Percentiles rank a stretch among this genome's conserved stretches.
Conservation (phyloP, 1,140 invertebrate species). For the Cataglyphis hispanica region DNA sequence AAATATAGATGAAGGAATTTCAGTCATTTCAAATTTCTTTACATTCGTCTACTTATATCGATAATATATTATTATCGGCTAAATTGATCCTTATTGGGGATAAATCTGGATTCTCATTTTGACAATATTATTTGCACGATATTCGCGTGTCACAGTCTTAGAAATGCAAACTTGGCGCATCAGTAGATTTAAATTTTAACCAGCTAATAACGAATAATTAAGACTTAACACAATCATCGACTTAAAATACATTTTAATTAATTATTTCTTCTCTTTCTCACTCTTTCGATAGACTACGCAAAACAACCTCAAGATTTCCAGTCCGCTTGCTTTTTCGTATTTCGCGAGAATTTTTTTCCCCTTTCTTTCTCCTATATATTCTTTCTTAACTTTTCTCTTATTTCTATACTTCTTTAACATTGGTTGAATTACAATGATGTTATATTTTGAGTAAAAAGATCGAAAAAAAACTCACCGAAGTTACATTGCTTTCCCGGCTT, state of each 20-base stretch:
- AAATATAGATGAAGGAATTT: background rate
- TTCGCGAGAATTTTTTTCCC: background rate
- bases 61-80: slow-evolving; percentile 32
- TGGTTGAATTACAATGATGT: slow-evolving; percentile 39
- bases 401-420: slow-evolving; percentile 4
- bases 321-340: background rate
- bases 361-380: slow-evolving; percentile 2
- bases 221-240: slow-evolving; percentile 80
- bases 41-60: slow-evolving; percentile 25
- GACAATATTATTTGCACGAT: background rate
- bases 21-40: background rate
- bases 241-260: slow-evolving; percentile 81
- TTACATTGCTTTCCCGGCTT: background rate
- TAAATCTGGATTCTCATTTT: background rate
- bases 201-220: slow-evolving; percentile 82
- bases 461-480: slow-evolving; percentile 61
- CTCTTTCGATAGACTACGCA: slow-evolving; percentile 20
- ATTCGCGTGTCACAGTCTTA: background rate
- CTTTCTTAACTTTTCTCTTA: background rate
- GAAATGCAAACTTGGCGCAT: slow-evolving; percentile 78
- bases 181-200: slow-evolving; percentile 73
- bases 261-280: slow-evolving; percentile 52
- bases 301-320: slow-evolving; percentile 75
- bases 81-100: slow-evolving; percentile 7
- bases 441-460: slow-evolving; percentile 14